Base-by-base conservation (phyloP, 1,140 invertebrate genomes). In the Conus betulinus region DNA sequence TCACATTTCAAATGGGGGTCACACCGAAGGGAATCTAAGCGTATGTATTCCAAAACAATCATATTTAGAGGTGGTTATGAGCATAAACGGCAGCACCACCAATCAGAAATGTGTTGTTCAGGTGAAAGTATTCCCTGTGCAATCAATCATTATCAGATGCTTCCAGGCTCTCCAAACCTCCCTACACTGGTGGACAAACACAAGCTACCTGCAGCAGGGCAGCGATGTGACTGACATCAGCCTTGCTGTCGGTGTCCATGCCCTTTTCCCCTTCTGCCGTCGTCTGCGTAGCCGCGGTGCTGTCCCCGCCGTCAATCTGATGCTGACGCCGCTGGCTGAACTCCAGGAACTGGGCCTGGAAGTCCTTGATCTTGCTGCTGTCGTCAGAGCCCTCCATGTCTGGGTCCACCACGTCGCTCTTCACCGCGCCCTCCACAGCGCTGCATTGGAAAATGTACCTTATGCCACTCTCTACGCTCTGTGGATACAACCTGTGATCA, bases 271-370 rank as follows among this genome's bases (percentile, higher is more conserved):
- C 88, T 23, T 88, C 87, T 83, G 89, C 87, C 79, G 90, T 85
- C 78, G 90, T 97, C 88, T 76, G 83, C 55, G 63, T 85, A 52
- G 67, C 89, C 88, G 71, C 92, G 91, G 60, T 90, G 91, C 88
- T 93, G 91, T 83, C 92, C 7, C 25, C 83, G 89, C 88, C 84
- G 90, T 98, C 90, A 5, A 86, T 74, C 67, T 89, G 79, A 57
- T 91, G 91, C 79, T 93, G 90, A n/a, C 91, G 91, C 39, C 92
- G 92, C 89, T 93, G 92, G 81, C 93, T 98, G 85, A 95, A 95
- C 90, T 95, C 94, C 60, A 95, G 87, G 87, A 95, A 95, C 90
- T 95, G 94, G 3, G 95, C 92, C 87, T 95, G 95, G 89, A 95
- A 95, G 88, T 95, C 93, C 63, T 86, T 88, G 67, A 90, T 88